Evolutionary conservation across 1,140 invertebrate species (phyloP), one percentile per base, ranked within the genome.

Genomic region (Camponotus pennsylvanicus): DNA sequence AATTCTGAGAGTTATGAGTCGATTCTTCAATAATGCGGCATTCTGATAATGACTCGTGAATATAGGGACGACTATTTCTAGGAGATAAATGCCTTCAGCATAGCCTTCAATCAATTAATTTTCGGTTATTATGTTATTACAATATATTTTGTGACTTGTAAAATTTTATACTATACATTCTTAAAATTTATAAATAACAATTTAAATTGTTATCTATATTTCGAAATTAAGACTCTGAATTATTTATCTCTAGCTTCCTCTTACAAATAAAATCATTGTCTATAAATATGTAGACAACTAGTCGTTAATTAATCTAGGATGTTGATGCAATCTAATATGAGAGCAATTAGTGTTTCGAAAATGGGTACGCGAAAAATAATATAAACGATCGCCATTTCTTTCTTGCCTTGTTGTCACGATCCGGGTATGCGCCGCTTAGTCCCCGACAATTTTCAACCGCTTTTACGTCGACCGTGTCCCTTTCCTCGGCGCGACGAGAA

Each of bases 381-480:
- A 27, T 27, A 27, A 21, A 52, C 27, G n/a, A 64, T 77, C 57
- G 5, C 15, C 34, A 9, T 45, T 59, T 71, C 11, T 40, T 57
- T 42, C 4, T 49, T 59, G n/a, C 42, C 37, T 82, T 32, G 32
- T 49, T 49, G 52, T 45, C 77, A 18, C 73, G 34, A 15, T 13
- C 45, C n/a, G 13, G 9, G 32, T 55, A 52, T 3, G 37, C 34
- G 40, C 34, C 32, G 37, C 32, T 45, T 66, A 45, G n/a, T 37
- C 40, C 49, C 32, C 32, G 57, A 52, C 73, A 87, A 87, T 89
- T 90, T 89, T 76, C 73, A 83, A 86, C 84, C 64, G 88, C 64
- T 87, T 90, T 87, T 71, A 73, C 71, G 59, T 59, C 85, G 57
- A 40, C 66, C 55, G 59, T 89, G 70, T 87, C 85, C 59, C 61